A percentile compares a stretch with the other conserved stretches of the same genome.
These are phyloP conservation scores for Halcyon malimbica DNA, from an alignment of 2,113 vertebrate genomes.

Conservation along the genomic window DNA sequence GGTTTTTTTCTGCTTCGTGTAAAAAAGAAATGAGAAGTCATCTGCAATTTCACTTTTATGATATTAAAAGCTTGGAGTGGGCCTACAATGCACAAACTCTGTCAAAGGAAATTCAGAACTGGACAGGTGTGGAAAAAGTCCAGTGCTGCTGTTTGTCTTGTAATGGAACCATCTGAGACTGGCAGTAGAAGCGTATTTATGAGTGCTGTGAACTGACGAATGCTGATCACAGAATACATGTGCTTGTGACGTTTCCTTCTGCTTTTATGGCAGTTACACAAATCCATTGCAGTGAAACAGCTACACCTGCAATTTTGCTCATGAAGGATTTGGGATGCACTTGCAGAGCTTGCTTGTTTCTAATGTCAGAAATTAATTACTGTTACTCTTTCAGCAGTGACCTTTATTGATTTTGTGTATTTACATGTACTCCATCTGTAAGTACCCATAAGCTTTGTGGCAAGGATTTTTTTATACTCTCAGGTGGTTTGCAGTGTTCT, in stretches of 20 bases:
- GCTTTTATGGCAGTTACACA: not conserved
- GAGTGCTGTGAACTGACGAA: not conserved
- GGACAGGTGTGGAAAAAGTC: not conserved
- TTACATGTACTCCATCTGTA: not conserved
- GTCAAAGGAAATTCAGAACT: not conserved
- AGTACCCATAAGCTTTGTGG: not conserved
- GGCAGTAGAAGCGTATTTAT: not conserved
- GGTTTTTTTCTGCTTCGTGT: not conserved
- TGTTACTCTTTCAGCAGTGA: not conserved
- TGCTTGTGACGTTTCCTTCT: not conserved
- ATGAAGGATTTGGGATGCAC: not conserved
- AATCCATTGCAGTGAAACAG: not conserved
- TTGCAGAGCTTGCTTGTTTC: not conserved
- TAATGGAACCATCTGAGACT: not conserved
- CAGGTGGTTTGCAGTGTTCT: not conserved
- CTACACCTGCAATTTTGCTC: not conserved
- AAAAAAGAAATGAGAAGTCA: not conserved
- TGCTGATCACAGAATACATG: not conserved
- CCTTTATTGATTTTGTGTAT: not conserved
- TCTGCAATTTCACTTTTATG: not conserved
- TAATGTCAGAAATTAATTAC: not conserved
- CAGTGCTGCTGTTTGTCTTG: not conserved
- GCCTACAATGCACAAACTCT: not conserved
- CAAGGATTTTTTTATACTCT: not conserved
- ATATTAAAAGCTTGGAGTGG: not conserved